Percentiles rank a stretch among this genome's conserved stretches.
phyloP scores from a whole-genome alignment of 2,113 vertebrate genomes.

The Zapus hudsonius region DNA sequence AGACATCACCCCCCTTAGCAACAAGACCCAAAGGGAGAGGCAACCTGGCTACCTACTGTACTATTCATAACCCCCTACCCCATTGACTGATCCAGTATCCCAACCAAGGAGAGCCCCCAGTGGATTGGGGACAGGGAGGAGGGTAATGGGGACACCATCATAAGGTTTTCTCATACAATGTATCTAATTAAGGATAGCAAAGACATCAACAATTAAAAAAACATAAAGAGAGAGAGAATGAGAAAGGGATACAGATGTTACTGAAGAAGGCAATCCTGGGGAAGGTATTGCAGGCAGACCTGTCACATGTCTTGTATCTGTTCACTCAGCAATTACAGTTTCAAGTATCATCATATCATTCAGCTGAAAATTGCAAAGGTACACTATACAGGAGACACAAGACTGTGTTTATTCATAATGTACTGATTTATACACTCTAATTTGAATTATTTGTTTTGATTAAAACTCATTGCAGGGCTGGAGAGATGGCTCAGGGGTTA shows the following conservation, averaged over 20 bases:
- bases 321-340: not conserved
- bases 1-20: no score
- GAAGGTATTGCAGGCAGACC: not conserved
- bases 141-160: no score
- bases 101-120: no score
- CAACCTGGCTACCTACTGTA: no score
- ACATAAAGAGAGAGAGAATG: not conserved
- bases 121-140: no score
- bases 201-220: no score
- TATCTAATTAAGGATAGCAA: no score
- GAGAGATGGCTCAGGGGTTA: no score
- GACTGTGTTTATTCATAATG: not conserved
- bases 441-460: not conserved
- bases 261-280: not conserved
- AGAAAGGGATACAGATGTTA: not conserved
- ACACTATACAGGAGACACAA: not conserved
- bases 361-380: not conserved
- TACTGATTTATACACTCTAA: not conserved
- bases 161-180: no score
- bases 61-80: no score
- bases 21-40: no score
- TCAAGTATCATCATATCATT: not conserved
- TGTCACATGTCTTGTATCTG: not conserved
- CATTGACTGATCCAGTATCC: no score
- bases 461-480: not conserved